Conservation (phyloP, 2,888 invertebrate species). For the Thera obeliscata region DNA sequence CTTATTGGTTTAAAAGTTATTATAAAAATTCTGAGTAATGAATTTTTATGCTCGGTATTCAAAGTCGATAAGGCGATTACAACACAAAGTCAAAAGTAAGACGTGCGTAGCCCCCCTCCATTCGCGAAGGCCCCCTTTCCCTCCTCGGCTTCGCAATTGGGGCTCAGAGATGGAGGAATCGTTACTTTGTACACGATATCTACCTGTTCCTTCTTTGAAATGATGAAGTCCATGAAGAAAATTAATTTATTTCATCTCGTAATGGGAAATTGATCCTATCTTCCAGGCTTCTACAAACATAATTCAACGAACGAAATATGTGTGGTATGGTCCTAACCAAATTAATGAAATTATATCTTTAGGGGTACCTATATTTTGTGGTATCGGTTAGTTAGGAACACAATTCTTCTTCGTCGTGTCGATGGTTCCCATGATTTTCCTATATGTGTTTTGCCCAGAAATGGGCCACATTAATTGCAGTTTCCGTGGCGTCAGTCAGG, state of each 20-base stretch:
- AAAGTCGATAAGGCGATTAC: not conserved
- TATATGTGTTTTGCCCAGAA: no score
- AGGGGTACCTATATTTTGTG: no score
- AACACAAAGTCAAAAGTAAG: slow-evolving; percentile 2
- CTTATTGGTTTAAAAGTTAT: no score
- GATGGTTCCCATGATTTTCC: no score
- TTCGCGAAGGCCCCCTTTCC: not conserved
- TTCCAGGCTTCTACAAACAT: not conserved
- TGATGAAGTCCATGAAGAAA: slow-evolving; percentile 1
- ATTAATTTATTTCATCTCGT: slow-evolving; percentile 4
- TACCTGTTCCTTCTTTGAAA: slow-evolving; percentile 5
- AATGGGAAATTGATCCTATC: slow-evolving; percentile 12
- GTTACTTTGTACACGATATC: slow-evolving; percentile 1
- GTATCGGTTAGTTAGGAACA: no score
- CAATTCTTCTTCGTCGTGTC: no score
- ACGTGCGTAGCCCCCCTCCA: not conserved
- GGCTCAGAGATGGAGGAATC: slow-evolving; percentile 13
- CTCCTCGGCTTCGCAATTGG: not conserved
- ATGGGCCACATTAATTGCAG: no score
- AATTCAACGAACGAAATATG: not conserved
- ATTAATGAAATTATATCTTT: no score
- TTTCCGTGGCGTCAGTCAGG: no score
- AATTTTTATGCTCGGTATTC: not conserved
- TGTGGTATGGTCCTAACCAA: no score
- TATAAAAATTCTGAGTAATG: no score